phyloP scores from a whole-genome alignment of 2,888 invertebrate genomes.

The Amiota mariae region DNA sequence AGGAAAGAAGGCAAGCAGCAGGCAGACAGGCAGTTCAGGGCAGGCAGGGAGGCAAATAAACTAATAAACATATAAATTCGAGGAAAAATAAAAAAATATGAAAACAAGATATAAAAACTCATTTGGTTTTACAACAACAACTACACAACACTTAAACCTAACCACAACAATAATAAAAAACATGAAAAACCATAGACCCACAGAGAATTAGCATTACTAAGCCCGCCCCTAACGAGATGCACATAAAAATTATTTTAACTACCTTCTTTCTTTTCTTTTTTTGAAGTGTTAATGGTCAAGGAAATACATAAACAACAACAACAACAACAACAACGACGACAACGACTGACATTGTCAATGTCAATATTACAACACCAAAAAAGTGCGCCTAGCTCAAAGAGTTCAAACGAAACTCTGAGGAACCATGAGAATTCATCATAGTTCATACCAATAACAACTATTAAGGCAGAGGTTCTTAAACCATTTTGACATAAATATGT shows the following conservation, averaged over 20 bases:
- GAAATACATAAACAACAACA: slow-evolving; percentile 8
- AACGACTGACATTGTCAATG: slow-evolving; percentile 55
- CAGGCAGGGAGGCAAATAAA: no score
- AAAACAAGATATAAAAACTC: not conserved
- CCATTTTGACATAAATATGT: no score
- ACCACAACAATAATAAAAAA: not conserved
- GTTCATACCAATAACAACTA: no score
- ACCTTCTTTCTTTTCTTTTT: not conserved
- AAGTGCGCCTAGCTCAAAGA: not conserved
- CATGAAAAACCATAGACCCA: not conserved
- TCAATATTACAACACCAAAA: slow-evolving; percentile 50
- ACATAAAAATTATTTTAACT: not conserved
- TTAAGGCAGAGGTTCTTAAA: no score
- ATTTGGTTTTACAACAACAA: no score
- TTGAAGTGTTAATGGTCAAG: slow-evolving; percentile 22
- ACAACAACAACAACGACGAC: slow-evolving; percentile 9
- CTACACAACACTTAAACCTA: not conserved
- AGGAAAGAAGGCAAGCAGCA: no score
- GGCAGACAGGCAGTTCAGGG: no score
- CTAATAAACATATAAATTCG: no score
- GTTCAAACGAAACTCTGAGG: no score
- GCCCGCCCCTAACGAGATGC: not conserved
- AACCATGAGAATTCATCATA: no score
- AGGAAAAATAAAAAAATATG: no score
- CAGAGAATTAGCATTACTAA: not conserved